phyloP scores from a whole-genome alignment of 2,797 vertebrate species.

The Darevskia nairensis region DNA sequence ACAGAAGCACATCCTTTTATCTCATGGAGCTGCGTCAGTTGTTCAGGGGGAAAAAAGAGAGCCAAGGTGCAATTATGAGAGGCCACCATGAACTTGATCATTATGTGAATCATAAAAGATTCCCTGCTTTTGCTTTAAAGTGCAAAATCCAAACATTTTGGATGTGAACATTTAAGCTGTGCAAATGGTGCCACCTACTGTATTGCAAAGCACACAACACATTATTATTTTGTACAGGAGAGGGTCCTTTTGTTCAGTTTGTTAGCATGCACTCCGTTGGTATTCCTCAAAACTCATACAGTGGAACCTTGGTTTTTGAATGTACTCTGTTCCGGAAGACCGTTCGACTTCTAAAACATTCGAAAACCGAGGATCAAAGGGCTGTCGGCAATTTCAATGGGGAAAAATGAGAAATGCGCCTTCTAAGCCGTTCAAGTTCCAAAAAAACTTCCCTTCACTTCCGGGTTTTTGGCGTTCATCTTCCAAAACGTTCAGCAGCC shows the following conservation, averaged over 20 bases:
- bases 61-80: not conserved
- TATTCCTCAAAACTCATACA: too few relatives aligned
- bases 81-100: not conserved
- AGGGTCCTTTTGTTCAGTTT: not conserved
- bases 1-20: not conserved
- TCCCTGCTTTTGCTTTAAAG: not conserved
- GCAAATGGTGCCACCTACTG: constrained; percentile 28
- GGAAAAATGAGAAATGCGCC: too few relatives aligned
- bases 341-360: too few relatives aligned
- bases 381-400: too few relatives aligned
- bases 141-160: not conserved
- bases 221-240: not conserved
- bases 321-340: too few relatives aligned
- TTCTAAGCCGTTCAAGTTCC: too few relatives aligned
- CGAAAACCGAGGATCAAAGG: too few relatives aligned
- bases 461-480: too few relatives aligned
- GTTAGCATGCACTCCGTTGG: not conserved
- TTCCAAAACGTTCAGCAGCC: too few relatives aligned
- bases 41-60: not conserved
- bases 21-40: not conserved
- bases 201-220: not conserved
- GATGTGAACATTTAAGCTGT: not conserved
- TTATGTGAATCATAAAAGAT: not conserved
- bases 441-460: too few relatives aligned
- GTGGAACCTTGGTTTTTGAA: too few relatives aligned